Evolutionary conservation across 2,113 vertebrate genomes (phyloP), one percentile per base, ranked within the genome.

Genomic region (Salvelinus sp.): DNA sequence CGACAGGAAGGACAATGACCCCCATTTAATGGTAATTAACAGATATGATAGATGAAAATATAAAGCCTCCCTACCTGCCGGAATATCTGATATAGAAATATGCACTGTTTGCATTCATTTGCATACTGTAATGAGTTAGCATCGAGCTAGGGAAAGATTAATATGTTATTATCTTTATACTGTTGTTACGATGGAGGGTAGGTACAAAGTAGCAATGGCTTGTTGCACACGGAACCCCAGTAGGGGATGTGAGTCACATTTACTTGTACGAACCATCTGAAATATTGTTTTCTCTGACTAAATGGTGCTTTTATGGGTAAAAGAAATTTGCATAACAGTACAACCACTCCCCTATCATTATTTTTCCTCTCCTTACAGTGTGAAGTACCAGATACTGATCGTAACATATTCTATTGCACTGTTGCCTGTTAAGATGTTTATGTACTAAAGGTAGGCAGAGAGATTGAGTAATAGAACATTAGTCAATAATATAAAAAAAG

Each of bases 121-220:
- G 76, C 74, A 81, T 77, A 71, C 62, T 10, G 78, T 80, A 77
- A 80, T 77, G 75, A 78, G 74, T 50, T 47, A 58, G 33, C 57
- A 30, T 33, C 23, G 48, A 69, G 77, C 57, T 10, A 33, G 25
- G 57, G 78, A 47, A 18, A 30, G 64, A 77, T 69, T 75, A 77
- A 69, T 50, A 58, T 74, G 77, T 80, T 44, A 80, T 82, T 73
- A 65, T 30, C 64, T 23, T 27, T 12, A 25, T 27, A 28, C 12
- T 27, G 63, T 9, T 63, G 5, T 66, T 28, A 27, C 9, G 10
- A 27, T 12, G 25, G 23, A 66, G 64, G 4, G 10, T 14, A 28
- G 23, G 22, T 66, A 25, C 60, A 66, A 66, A 3, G 25, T 28
- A 66, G 64, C n/a, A 27, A 66, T 27, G 25, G 23, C 64, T 23